Evolutionary conservation across 2,113 vertebrate species (phyloP), one percentile per base, ranked within the genome.

Genomic region (Myotis brandtii): DNA sequence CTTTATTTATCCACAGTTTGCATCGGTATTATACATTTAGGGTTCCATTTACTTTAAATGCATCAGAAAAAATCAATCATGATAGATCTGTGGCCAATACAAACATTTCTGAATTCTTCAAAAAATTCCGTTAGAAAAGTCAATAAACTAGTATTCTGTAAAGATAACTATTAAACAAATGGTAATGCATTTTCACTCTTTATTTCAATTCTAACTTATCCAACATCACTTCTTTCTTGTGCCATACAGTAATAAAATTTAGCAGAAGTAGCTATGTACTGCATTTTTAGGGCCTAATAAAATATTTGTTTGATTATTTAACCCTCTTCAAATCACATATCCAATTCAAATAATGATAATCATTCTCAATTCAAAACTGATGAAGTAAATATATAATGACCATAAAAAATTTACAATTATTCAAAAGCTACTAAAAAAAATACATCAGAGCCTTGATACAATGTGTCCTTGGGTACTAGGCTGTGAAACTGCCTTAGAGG

Each of bases 1-100:
- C 66, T 98, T 98, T 97, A 97, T 98, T 98, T 97, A 97, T 97
- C 96, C 95, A 98, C 94, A 97, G 95, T 97, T 97, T 95, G 92
- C 93, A 96, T 97, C 48, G 30, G 95, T 95, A 96, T 97, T 96
- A 96, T 95, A 98, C 97, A 98, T 95, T 96, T 96, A 98, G 77
- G 84, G 90, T 94, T 96, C 67, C 95, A 96, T 97, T 96, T 95
- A 91, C 94, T 90, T 96, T 88, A 97, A 97, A 96, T 85, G 84
- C 90, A 95, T 95, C 95, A 94, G 92, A 96, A 97, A 97, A 97
- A 97, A 97, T 96, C 89, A 95, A 87, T 96, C 89, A 97, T 81
- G 92, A 94, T 94, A 97, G 85, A 97, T 94, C 95, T 97, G 95
- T 96, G 95, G 95, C 85, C 85, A 95, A 97, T 97, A 97, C 95